Base-by-base conservation (phyloP, 2,797 vertebrate species). In the Tiaroga cobitis region DNA sequence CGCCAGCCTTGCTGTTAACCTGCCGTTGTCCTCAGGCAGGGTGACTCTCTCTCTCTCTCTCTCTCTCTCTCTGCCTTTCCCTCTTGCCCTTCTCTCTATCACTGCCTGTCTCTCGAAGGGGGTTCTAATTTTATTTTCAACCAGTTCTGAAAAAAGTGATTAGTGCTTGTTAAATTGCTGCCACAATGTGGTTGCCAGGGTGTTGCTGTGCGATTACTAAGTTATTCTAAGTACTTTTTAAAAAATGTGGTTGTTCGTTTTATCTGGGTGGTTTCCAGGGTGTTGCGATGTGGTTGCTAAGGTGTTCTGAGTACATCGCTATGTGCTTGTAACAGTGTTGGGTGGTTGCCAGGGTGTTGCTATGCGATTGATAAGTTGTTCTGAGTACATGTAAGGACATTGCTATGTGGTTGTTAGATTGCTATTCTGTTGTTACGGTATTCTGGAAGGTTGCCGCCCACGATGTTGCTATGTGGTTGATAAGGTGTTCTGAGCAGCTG, bases 1-100 rank as follows among this genome's bases (percentile, higher is more conserved):
- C 91, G 91, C 91, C 90, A 90, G 90, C 87, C 90, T 89, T 59
- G 83, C 90, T 91, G 91, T 92, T 93, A 92, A 92, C 94, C 92
- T 93, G 93, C 92, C 90, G 87, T 91, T 89, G 90, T 91, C 91
- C 92, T 90, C 88, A 87, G 87, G 85, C 82, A 67, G 83, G 37
- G 49, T 54, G 80, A 54, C 63, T 76, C 54, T 32, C 76, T 73
- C 32, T 78, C 65, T 43, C 78, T 16, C 63, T 76, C 54, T 32
- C 76, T 73, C 32, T 78, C 65, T 43, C 78, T 16, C 76, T 29
- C 70, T 73, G 39, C 56, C 39, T 74, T 65, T 80, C 83, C 61
- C 76, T 65, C 72, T 83, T 59, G 56, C 74, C n/a, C 76, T 80
- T 81, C 65, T 26, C 81, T 73, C 34, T 74, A 67, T 56, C 78